Conservation (phyloP, 2,888 invertebrate genomes). For the Palloptera scutellata region DNA sequence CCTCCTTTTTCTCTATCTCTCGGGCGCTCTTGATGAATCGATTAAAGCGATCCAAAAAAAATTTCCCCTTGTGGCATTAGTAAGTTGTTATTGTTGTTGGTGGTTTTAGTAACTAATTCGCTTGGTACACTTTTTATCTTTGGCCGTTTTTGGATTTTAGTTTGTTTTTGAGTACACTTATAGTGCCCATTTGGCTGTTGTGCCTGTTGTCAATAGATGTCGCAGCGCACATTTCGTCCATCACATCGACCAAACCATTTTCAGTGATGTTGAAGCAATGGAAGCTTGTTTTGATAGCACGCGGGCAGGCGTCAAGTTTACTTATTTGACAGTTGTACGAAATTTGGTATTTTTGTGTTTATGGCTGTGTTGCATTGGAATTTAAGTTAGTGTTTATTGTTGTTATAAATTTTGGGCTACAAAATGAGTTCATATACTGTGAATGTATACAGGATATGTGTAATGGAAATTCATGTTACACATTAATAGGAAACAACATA, state of each 20-base stretch:
- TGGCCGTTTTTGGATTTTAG: background rate
- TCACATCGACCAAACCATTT: background rate
- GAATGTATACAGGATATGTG: too few relatives aligned
- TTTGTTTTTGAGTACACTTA: background rate
- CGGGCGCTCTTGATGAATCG: too few relatives aligned
- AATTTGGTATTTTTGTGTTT: background rate
- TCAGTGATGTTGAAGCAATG: conserved; percentile 13
- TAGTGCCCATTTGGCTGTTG: background rate
- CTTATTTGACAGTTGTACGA: conserved; percentile 26
- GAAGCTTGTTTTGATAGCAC: conserved; percentile 25
- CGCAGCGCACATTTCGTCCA: background rate
- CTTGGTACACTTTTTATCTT: background rate
- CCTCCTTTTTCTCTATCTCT: background rate
- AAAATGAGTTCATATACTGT: too few relatives aligned
- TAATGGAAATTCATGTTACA: too few relatives aligned
- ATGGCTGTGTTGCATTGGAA: too few relatives aligned
- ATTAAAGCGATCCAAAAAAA: background rate
- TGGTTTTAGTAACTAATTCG: conserved; percentile 10
- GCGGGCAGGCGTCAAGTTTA: conserved; percentile 23
- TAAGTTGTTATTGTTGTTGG: conserved; percentile 10
- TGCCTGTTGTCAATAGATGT: conserved; percentile 18
- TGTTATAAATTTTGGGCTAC: too few relatives aligned
- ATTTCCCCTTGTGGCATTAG: conserved; percentile 17
- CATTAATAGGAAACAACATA: too few relatives aligned
- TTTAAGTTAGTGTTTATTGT: too few relatives aligned